Conservation (phyloP, 2,113 vertebrate species). For the Melospiza melodia region DNA sequence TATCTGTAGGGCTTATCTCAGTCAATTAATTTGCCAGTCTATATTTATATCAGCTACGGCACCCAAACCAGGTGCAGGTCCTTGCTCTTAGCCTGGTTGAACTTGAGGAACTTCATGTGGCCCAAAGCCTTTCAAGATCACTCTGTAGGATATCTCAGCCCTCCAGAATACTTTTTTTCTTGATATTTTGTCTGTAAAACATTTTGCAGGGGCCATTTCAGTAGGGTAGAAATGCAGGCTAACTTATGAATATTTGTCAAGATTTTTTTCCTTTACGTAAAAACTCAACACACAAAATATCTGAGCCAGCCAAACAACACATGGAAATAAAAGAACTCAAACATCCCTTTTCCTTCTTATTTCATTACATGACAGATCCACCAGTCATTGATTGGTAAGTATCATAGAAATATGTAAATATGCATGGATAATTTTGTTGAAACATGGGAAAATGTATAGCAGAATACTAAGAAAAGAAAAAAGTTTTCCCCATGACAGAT, state of each 20-base stretch:
- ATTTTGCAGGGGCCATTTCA: neutral
- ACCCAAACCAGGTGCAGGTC: neutral
- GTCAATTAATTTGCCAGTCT: neutral
- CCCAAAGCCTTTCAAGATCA: neutral
- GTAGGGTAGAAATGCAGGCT: neutral
- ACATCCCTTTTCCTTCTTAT: neutral
- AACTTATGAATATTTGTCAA: neutral
- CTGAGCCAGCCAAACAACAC: neutral
- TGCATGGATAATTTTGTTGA: neutral
- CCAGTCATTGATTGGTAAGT: neutral
- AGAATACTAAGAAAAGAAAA: neutral
- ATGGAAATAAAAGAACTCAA: neutral
- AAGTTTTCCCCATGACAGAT: neutral
- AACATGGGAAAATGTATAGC: neutral
- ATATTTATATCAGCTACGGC: too few relatives aligned
- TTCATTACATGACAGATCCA: neutral
- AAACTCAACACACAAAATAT: neutral
- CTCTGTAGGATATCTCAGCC: accelerated
- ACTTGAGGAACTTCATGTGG: neutral
- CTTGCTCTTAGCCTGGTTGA: neutral
- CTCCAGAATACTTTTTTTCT: neutral
- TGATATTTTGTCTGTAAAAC: neutral
- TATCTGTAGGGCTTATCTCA: neutral
- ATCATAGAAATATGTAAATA: neutral
- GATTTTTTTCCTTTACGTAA: neutral